Conservation (phyloP, 2,113 vertebrate genomes). For the Brienomyrus brachyistius region DNA sequence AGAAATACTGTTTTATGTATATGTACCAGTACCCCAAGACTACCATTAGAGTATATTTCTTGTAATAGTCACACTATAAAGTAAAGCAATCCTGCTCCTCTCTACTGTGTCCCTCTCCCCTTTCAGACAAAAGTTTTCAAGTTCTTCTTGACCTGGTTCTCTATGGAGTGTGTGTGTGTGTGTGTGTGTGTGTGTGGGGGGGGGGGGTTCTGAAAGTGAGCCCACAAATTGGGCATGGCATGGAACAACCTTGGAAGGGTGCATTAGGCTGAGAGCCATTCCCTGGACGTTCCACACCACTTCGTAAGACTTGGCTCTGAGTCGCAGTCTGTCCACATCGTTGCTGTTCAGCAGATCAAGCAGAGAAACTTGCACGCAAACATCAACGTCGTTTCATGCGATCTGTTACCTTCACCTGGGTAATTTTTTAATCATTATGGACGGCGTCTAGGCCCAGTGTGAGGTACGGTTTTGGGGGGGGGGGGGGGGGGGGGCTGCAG, state of each 20-base stretch:
- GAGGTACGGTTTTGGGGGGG: not conserved
- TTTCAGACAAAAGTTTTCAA: not conserved
- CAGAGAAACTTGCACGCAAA: not conserved
- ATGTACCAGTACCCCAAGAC: not conserved
- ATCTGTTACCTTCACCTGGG: not conserved
- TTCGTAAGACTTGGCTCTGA: not conserved
- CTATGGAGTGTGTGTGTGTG: not conserved
- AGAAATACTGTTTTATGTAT: too few relatives aligned
- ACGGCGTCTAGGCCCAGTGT: not conserved
- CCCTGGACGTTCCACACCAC: not conserved
- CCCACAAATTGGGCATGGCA: not conserved
- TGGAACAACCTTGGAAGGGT: not conserved
- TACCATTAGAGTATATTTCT: not conserved
- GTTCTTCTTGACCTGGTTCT: not conserved
- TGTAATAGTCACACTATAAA: too few relatives aligned
- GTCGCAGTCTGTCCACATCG: not conserved
- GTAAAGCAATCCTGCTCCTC: not conserved
- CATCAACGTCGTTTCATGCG: not conserved
- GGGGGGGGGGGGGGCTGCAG: not conserved
- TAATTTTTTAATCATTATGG: not conserved
- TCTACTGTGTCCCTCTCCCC: not conserved
- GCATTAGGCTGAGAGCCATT: not conserved
- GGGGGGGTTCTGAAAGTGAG: not conserved
- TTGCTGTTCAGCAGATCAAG: not conserved
- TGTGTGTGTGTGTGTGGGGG: too few relatives aligned